Base-by-base conservation (phyloP, 2,113 vertebrate genomes). In the Connochaetes taurinus region DNA sequence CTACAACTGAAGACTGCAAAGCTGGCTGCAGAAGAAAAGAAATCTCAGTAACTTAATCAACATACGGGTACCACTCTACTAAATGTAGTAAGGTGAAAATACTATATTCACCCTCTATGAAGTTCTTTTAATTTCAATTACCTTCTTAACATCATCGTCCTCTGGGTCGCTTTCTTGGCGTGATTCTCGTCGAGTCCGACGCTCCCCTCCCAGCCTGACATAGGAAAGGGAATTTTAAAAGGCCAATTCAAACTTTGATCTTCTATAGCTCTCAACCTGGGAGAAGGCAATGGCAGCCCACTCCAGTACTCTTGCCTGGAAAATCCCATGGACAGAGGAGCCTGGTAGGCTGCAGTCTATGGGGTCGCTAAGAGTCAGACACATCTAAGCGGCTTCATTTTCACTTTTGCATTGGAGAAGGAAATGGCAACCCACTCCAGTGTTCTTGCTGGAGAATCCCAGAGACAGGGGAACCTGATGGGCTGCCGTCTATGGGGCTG, bases 1-100 rank as follows among this genome's bases (percentile, higher is more conserved):
- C 99, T 98, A 99, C 99, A 97, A 99, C 99, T 83, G 99, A 99
- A 99, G 99, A 99, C 99, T 99, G 99, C 99, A 99, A 99, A 96
- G 99, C 99, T 98, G 99, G 99, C 99, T 99, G 57, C 7, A 94
- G 47, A 9, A 60, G 83, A 94, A 97, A 94, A 71, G 71, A 97
- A 90, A 13, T 27, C 11, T 94, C 57, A 40, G 47, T 86, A 43
- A 45, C 27, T 96, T 53, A 91, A 11, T 33, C 85, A 91, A 60
- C 15, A 91, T 36, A 15, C 10, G 12, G n/a, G 1, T 0, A n/a
- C 58, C 62, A 71, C 6, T 67, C 17, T 88, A 90, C 58, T 40
- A 83, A 53, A 88, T 40, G 29, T 29, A 90, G 2, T 14, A 64
- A 80, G 23, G 58, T 55, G 7, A 85, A 93, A 94, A 53, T 47